Base-by-base conservation (phyloP, 2,888 invertebrate genomes). In the Zeuzera pyrina region DNA sequence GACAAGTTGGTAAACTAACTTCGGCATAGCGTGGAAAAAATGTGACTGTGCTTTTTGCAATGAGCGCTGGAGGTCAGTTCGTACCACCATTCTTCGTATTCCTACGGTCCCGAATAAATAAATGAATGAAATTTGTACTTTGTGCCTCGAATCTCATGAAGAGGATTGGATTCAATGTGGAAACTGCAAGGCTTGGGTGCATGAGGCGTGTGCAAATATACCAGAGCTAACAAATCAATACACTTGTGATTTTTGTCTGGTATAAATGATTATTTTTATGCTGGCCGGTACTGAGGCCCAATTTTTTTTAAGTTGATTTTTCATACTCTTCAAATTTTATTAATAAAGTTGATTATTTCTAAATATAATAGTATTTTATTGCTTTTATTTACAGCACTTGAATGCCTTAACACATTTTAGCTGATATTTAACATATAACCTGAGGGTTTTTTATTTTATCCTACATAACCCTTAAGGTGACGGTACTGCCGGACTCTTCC, bases 131-230 rank as follows among this genome's bases (percentile, higher is more conserved):
- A 5, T 25, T 25, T 35, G 29, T 15, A 29, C 35, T 35, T 35
- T 38, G 19, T 38, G 33, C 15, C 7, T 13, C 27, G 33, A 38
- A 32, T 32, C 31, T 31, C 30, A 35, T 19, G 33, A 36, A 14
- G 34, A 34, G 16, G 32, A 39, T 39, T 39, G 39, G 39, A 39
- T 39, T 26, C 39, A 34, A 16, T 36, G 36, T 30, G 36, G 39
- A 34, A 39, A 39, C 33, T 39, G 39, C 22, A 36, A 34, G 22
- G 15, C 30, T 32, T 32, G 35, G 35, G 30, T 38, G 32, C 37
- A 37, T 19, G 37, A 34, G 31, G 36, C 28, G 33, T 39, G 38
- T 34, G 19, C 8, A 6, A 19, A 19, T 19, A 19, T 19, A 6
- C 8, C 19, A 5, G 19, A 19, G 19, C 5, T 19, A 8, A 6